A percentile compares a stretch with the other conserved stretches of the same genome.
Evolutionary conservation across 2,113 vertebrate genomes (phyloP).

Genomic region (Toxostoma redivivum): DNA sequence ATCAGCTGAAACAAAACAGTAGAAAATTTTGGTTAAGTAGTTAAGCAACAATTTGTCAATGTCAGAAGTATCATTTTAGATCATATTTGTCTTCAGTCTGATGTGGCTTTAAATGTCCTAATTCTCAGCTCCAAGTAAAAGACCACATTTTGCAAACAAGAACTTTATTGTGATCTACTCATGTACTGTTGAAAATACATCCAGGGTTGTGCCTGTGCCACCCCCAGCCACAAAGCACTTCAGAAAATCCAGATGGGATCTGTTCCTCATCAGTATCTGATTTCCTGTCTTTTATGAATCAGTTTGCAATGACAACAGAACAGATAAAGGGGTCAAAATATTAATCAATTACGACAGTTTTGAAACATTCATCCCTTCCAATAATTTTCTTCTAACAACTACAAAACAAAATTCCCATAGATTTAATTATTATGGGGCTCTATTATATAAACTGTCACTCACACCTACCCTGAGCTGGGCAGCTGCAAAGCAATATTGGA

Average conservation of each 20-base stretch:
- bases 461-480: background rate
- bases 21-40: background rate
- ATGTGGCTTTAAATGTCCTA: background rate
- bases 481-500: background rate
- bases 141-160: background rate
- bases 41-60: background rate
- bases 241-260: background rate
- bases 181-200: background rate
- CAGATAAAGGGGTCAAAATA: background rate
- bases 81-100: background rate
- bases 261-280: background rate
- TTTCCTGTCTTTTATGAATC: background rate
- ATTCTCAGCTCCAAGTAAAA: background rate
- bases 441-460: background rate
- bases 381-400: background rate
- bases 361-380: background rate
- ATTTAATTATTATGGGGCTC: background rate
- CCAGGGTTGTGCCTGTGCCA: background rate
- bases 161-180: background rate
- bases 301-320: background rate
- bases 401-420: background rate
- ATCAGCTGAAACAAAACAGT: background rate
- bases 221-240: background rate
- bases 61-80: background rate
- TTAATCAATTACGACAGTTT: background rate